These are phyloP conservation scores for Clarias batrachus DNA, from an alignment of 2,113 vertebrate species.

Conservation along the genomic window DNA sequence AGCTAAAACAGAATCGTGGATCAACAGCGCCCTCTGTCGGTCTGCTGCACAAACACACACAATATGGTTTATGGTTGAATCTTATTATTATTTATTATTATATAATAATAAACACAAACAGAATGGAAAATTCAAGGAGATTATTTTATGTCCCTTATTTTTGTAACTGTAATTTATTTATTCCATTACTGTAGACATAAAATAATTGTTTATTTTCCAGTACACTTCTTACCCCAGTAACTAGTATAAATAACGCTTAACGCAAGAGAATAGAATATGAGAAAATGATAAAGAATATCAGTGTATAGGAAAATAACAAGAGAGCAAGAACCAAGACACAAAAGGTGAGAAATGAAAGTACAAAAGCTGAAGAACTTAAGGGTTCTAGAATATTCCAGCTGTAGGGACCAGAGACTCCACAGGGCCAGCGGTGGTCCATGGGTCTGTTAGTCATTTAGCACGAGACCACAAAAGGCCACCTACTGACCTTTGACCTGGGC, in stretches of 20 bases:
- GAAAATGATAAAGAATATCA: background rate
- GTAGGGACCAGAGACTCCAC: background rate
- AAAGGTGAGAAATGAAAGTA: background rate
- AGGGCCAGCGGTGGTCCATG: background rate
- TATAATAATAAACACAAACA: background rate
- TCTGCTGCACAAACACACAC: background rate
- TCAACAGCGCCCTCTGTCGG: background rate
- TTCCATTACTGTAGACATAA: background rate
- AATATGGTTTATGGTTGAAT: background rate
- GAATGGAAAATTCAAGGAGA: background rate
- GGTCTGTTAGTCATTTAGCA: background rate
- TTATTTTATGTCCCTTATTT: background rate
- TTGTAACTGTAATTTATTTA: background rate
- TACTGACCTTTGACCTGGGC: constrained; percentile 71
- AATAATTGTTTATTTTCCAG: background rate
- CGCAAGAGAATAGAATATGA: background rate
- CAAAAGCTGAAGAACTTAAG: background rate
- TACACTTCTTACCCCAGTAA: no score
- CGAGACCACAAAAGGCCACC: background rate
- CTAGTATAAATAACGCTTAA: no score
- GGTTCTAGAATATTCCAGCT: background rate
- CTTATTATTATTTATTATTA: background rate
- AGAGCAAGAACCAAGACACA: background rate
- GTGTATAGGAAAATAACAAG: background rate
- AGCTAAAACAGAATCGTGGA: background rate